Base-by-base conservation (phyloP, 2,888 invertebrate species). In the Coronaproctus castanopsis region DNA sequence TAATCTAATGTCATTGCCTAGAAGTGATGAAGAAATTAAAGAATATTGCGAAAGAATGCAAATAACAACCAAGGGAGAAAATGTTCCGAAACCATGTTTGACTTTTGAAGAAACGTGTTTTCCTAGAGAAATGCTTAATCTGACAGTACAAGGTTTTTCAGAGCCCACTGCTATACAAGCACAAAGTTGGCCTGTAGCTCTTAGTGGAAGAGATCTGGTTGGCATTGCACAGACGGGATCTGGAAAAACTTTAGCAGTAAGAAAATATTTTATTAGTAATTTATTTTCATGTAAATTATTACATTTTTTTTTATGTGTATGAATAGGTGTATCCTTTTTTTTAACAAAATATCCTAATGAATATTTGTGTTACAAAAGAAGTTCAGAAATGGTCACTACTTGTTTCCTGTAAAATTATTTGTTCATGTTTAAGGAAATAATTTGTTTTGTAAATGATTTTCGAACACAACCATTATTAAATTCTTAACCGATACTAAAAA, bases 141-240 rank as follows among this genome's bases (percentile, higher is more conserved):
- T 68, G 3, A 65, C 63, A 56, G 82, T 83, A 69, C 86, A 83
- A 73, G 91, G 90, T 20, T 91, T 89, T 68, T 81, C 84, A 49
- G 78, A 81, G 65, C 96, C 96, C 0, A 96, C 96, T 10, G 83
- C 93, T 8, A 96, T 96, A 69, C 96, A 96, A 73, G 83, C 89
- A 2, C 90, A 92, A 71, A 91, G 93, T 22, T 95, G 93, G 93
- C 95, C 96, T 0, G 88, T 96, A 67, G 88, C 92, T 8, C 73
- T 96, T 62, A 87, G 88, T 64, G 95, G 95, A 1, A 76, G 87
- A 63, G 90, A 95, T 73, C 80, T 93, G 79, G 93, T 96, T 56
- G 95, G 95, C 36, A 95, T 96, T 67, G 95, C 95, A 57, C 92
- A 92, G 71, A 92, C 91, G 21, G 91, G 91, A 51, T 90, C 89